Conservation (phyloP, 2,797 vertebrate genomes). For the Poecilia wingei region DNA sequence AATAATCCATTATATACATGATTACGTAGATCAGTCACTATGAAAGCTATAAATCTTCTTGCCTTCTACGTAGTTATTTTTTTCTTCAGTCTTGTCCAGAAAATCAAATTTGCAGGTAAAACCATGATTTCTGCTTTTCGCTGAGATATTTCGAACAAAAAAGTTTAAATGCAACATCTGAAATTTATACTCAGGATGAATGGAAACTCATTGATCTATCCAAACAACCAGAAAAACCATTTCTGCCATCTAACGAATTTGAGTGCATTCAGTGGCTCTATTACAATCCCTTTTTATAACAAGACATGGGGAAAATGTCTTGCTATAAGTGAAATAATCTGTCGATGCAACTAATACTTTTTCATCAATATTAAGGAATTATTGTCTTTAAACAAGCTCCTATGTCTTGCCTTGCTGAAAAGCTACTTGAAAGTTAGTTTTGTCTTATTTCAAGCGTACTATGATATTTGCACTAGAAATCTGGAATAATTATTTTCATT, state of each 20-base stretch:
- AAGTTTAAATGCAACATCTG: not conserved
- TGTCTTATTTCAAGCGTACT: too few species aligned
- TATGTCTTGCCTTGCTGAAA: too few species aligned
- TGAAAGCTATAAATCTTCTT: not conserved
- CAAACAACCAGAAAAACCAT: not conserved
- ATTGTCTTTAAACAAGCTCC: too few species aligned
- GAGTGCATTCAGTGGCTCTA: not conserved
- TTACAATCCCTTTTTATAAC: not conserved
- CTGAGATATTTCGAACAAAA: not conserved
- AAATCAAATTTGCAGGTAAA: not conserved
- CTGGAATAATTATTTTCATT: not conserved
- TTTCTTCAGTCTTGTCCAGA: not conserved
- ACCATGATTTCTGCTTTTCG: not conserved
- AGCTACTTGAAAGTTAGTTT: too few species aligned
- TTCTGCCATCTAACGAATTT: not conserved
- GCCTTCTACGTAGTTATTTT: not conserved
- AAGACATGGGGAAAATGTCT: too few species aligned
- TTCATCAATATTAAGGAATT: too few species aligned
- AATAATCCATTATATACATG: not conserved
- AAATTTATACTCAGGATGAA: not conserved
- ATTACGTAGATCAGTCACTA: not conserved
- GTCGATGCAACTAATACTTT: too few species aligned
- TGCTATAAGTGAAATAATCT: too few species aligned
- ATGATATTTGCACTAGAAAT: too few species aligned
- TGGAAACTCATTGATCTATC: not conserved